phyloP scores from a whole-genome alignment of 2,113 vertebrate species.

The Poeciliopsis prolifica region DNA sequence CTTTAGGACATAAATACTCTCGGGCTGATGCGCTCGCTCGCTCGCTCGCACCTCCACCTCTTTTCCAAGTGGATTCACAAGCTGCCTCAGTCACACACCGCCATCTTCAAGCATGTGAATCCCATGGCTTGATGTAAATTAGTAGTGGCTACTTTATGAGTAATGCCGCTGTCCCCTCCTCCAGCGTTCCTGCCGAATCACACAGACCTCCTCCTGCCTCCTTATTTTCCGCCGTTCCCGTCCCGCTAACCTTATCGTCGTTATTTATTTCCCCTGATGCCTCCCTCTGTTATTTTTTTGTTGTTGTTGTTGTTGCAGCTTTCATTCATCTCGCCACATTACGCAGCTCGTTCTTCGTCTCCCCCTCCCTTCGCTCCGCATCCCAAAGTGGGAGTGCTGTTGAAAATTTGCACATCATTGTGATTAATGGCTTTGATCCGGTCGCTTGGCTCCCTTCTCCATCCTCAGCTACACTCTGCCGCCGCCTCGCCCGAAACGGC shows the following conservation, averaged over 20 bases:
- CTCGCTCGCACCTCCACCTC: conserved; percentile 17
- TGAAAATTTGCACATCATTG: conserved; percentile 57
- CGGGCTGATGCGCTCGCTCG: conserved; percentile 23
- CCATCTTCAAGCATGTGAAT: conserved; percentile 3
- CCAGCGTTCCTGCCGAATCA: conserved; percentile 26
- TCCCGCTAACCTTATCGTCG: conserved; percentile 24
- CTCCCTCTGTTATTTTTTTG: conserved; percentile 9
- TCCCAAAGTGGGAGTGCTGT: conserved; percentile 35
- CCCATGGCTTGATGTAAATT: conserved; percentile 48
- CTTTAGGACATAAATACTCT: conserved; percentile 42
- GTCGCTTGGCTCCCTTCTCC: conserved; percentile 23
- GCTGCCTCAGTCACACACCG: conserved; percentile 25
- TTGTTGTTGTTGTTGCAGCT: conserved; percentile 1
- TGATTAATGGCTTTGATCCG: conserved; percentile 72
- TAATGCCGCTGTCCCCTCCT: conserved; percentile 47
- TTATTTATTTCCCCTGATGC: conserved; percentile 49
- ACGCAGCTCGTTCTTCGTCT: conserved; percentile 10
- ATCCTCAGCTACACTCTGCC: conserved; percentile 21
- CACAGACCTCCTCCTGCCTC: conserved; percentile 26
- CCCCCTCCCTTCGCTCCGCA: conserved; percentile 3
- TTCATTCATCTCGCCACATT: conserved; percentile 50
- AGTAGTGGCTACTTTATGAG: conserved; percentile 50
- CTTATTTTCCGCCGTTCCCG: not conserved
- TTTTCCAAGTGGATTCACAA: conserved; percentile 49
- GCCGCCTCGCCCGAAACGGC: conserved; percentile 9